phyloP scores from a whole-genome alignment of 2,113 vertebrate genomes.

The Diadophis punctatus region DNA sequence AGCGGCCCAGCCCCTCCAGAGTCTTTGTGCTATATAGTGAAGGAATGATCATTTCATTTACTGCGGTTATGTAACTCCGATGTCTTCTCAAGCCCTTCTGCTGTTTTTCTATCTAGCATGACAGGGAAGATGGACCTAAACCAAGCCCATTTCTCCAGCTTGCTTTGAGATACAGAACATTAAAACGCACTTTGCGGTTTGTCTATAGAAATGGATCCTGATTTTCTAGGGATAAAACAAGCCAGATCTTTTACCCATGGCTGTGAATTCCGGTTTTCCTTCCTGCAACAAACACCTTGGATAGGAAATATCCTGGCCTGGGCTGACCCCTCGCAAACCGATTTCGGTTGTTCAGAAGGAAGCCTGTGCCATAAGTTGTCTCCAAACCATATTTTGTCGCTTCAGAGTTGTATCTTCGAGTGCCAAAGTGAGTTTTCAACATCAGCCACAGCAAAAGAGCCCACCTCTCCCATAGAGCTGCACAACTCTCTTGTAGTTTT shows the following conservation, averaged over 20 bases:
- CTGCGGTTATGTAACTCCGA: constrained; percentile 18
- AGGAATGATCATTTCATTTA: neutral
- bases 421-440: neutral
- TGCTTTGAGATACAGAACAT: constrained; percentile 27
- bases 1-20: neutral
- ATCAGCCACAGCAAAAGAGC: neutral
- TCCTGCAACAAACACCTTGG: constrained; percentile 8
- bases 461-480: neutral
- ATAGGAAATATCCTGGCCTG: constrained; percentile 22
- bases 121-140: too few species aligned
- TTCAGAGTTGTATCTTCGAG: constrained; percentile 25
- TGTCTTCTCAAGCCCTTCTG: constrained; percentile 55
- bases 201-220: neutral
- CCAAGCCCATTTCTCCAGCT: constrained; percentile 9
- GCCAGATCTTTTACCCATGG: neutral
- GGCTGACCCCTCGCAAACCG: neutral
- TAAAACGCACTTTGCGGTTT: constrained; percentile 23
- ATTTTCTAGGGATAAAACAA: constrained; percentile 24
- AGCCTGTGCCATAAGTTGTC: neutral
- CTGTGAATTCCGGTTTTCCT: constrained; percentile 30
- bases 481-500: neutral
- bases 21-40: neutral
- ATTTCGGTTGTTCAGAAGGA: constrained; percentile 6
- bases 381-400: too few species aligned
- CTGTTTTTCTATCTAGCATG: constrained; percentile 34